Percentiles rank a stretch among this genome's conserved stretches.
Conservation (phyloP, 2,888 invertebrate species). For the Melinaea marsaeus region DNA sequence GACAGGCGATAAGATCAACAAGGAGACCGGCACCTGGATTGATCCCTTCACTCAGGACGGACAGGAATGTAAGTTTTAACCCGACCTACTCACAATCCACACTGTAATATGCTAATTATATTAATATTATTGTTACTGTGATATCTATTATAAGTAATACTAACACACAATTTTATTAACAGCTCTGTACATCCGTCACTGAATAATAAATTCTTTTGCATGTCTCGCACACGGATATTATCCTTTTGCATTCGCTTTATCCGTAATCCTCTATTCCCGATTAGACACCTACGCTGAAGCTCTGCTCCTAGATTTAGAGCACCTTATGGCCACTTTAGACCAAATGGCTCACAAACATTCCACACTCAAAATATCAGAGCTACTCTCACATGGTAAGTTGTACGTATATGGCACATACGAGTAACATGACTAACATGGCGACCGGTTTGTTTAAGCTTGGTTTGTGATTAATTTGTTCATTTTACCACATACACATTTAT, state of each 20-base stretch:
- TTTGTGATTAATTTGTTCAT: too few species aligned
- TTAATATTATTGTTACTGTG: not conserved
- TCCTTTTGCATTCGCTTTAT: slow-evolving; percentile 60
- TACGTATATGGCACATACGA: slow-evolving; percentile 20
- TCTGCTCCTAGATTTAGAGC: slow-evolving; percentile 76
- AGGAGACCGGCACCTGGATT: slow-evolving; percentile 50
- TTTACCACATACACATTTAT: too few species aligned
- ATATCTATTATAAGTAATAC: not conserved
- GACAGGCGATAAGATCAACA: slow-evolving; percentile 45
- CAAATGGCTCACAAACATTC: slow-evolving; percentile 77
- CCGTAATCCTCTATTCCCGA: slow-evolving; percentile 39
- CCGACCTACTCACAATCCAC: not conserved
- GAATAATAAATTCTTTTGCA: slow-evolving; percentile 65
- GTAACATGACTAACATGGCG: not conserved
- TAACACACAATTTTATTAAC: slow-evolving; percentile 10
- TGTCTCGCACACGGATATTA: slow-evolving; percentile 75
- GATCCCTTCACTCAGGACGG: slow-evolving; percentile 69
- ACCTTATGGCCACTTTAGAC: slow-evolving; percentile 76
- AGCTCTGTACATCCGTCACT: slow-evolving; percentile 32
- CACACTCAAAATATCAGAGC: slow-evolving; percentile 73
- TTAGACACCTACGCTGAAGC: slow-evolving; percentile 76
- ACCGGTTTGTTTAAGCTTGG: not conserved
- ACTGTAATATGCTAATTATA: slow-evolving; percentile 7
- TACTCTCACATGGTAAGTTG: slow-evolving; percentile 73
- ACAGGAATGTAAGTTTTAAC: slow-evolving; percentile 69